Evolutionary conservation across 1,140 invertebrate species (phyloP), one percentile per base, ranked within the genome.

Genomic region (Drusus annulatus): DNA sequence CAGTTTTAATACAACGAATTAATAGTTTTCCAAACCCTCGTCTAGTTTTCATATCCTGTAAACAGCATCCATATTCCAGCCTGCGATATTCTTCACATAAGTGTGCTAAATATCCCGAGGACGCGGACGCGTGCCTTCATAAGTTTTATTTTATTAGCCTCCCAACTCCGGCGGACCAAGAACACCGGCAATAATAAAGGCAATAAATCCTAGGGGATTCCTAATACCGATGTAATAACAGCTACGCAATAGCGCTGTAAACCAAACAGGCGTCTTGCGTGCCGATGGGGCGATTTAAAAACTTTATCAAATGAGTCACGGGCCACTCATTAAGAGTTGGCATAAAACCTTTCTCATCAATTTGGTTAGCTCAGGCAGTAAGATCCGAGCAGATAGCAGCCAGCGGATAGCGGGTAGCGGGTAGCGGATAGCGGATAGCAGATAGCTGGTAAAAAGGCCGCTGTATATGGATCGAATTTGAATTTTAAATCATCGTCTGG

Each of bases 401-500:
- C 13, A 45, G 8, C 31, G n/a, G n/a, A n/a, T n/a, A n/a, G n/a
- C n/a, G n/a, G n/a, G n/a, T n/a, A n/a, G n/a, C n/a, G n/a, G n/a
- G n/a, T n/a, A n/a, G n/a, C n/a, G n/a, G n/a, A n/a, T n/a, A n/a
- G n/a, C n/a, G 8, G 31, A 4, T 19, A 36, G 13, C 13, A 36
- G 80, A 75, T 75, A 75, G 21, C 58, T 28, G 75, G 80, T 45
- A 31, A 71, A 69, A 73, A 74, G 52, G 36, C 76, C 50, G 28
- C 28, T 28, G 54, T 60, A 62, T 58, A 79, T 71, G 60, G 36
- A 74, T 75, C 28, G 56, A 76, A 81, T 81, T 81, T 81, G 76
- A 81, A 81, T 78, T 78, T 81, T 76, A 81, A 81, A 81, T 81
- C 71, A 75, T 65, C 58, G 80, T 81, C 80, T 81, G 76, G 56